phyloP scores from a whole-genome alignment of 2,888 invertebrate species.

The Folsomia manolachei region DNA sequence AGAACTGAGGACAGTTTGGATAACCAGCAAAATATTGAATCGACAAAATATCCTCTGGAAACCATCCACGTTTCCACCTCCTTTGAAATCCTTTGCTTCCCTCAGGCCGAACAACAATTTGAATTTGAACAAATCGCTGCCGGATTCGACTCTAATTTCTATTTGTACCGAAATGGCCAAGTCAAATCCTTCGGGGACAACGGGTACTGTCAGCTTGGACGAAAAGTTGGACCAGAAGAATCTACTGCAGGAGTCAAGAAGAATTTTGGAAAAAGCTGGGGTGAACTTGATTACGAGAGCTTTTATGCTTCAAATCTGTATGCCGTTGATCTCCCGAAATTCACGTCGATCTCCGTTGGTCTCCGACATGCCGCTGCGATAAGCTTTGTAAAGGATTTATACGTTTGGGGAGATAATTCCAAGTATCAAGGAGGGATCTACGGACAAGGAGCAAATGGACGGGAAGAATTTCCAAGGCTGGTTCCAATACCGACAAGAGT shows the following conservation, averaged over 20 bases:
- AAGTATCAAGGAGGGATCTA: conserved; percentile 58
- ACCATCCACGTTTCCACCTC: background rate
- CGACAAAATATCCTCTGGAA: background rate
- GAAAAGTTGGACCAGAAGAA: conserved; percentile 6
- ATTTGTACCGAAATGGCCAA: conserved; percentile 23
- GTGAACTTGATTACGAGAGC: conserved; percentile 2
- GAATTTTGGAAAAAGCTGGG: conserved; percentile 3
- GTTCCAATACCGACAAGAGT: background rate
- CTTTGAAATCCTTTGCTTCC: conserved; percentile 28
- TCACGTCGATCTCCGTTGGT: conserved; percentile 64
- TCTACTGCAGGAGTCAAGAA: background rate
- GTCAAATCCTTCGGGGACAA: conserved; percentile 37
- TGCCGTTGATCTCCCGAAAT: conserved; percentile 54
- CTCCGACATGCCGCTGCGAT: conserved; percentile 67
- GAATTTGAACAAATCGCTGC: conserved; percentile 21
- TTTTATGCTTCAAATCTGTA: conserved; percentile 3
- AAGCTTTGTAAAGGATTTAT: conserved; percentile 62
- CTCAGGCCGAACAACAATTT: conserved; percentile 13
- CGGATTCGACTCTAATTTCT: conserved; percentile 40
- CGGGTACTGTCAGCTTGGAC: conserved; percentile 31
- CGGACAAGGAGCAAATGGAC: background rate
- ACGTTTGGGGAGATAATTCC: conserved; percentile 66
- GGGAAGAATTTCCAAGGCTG: background rate
- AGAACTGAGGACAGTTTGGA: background rate
- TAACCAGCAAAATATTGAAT: background rate